Evolutionary conservation across 1,140 invertebrate species (phyloP), one percentile per base, ranked within the genome.

Genomic region (Drosophila takahashii): DNA sequence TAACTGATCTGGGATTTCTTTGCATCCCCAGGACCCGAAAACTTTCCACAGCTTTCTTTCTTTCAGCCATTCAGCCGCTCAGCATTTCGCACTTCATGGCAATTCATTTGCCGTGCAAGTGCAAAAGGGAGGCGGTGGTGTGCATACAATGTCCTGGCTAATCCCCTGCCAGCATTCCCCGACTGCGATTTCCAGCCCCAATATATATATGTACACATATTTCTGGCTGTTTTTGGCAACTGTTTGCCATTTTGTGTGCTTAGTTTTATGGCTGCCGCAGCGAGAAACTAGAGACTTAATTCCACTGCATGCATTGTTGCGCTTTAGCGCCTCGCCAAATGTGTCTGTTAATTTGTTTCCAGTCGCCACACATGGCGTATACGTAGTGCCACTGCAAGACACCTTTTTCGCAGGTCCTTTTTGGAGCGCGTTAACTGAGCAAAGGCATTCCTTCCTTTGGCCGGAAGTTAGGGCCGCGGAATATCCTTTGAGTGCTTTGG

Each of bases 311-410:
- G 66, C 66, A 70, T 70, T 57, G 75, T 78, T 78, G 36, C 74
- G 75, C 76, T 64, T 62, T 71, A 78, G 65, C 75, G 54, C 75
- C 75, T 78, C 58, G 53, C 56, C 57, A 78, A 78, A 77, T 77
- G 72, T 58, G 75, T 76, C 53, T 75, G 71, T 76, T 75, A 75
- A 74, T 75, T 75, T 75, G 73, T 53, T 66, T 34, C 27, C 36
- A 57, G 50, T 50, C 59, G 44, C 65, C 66, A 70, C 66, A 69
- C 66, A 70, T 39, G 66, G 34, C 66, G 62, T 56, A 47, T 70
- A 69, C 64, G 66, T 57, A 70, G 47, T 16, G 8, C 27, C 15
- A 7, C 26, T 7, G 22, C 66, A 18, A 56, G 42, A 13, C 27
- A 13, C 27, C 13, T 9, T 29, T 41, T 50, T 32, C 22, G 10